Evolutionary conservation across 2,888 invertebrate genomes (phyloP), one percentile per base, ranked within the genome.

Genomic region (Drosophila anomelani): DNA sequence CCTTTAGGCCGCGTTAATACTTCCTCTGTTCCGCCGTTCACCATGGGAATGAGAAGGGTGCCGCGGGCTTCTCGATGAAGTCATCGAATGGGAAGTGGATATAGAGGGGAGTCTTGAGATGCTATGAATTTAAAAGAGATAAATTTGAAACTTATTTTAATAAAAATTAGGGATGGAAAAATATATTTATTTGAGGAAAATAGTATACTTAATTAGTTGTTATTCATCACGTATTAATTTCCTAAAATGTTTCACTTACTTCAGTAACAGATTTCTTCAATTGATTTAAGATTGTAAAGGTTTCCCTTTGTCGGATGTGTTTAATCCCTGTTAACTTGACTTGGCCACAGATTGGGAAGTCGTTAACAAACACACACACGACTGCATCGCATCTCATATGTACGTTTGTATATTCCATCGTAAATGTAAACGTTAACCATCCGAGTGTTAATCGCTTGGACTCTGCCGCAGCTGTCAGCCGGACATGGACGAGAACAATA

Each of bases 371-470:
- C 47, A 32, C 17, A 32, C 17, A n/a, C 46, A 26, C 4, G 9
- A 5, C 46, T 46, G 46, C 26, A 29, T 12, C 10, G 29, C 29
- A 29, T 29, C 51, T 10, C 34, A 17, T 38, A 51, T 15, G 15
- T 26, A 51, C 13, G 15, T 26, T 34, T 39, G 53, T 46, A 38
- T 38, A 74, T 36, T n/a, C 41, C 61, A 32, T 49, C 61, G 57
- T 66, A 69, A 75, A 60, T 79, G 51, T 34, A 51, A 51, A 51
- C 46, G 46, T 15, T 29, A 29, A 10, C 51, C 83, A 77, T 80
- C 59, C 81, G 68, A 83, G 85, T 82, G 85, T 69, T 85, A 85
- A 85, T 85, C 86, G 88, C 74, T 79, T 66, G 63, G 76, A 85
- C 76, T 85, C 49, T 36, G 36, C 59, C 29, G 13, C 82, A 77